phyloP scores from a whole-genome alignment of 2,888 invertebrate genomes.

The Cataglyphis rosenhaueri region DNA sequence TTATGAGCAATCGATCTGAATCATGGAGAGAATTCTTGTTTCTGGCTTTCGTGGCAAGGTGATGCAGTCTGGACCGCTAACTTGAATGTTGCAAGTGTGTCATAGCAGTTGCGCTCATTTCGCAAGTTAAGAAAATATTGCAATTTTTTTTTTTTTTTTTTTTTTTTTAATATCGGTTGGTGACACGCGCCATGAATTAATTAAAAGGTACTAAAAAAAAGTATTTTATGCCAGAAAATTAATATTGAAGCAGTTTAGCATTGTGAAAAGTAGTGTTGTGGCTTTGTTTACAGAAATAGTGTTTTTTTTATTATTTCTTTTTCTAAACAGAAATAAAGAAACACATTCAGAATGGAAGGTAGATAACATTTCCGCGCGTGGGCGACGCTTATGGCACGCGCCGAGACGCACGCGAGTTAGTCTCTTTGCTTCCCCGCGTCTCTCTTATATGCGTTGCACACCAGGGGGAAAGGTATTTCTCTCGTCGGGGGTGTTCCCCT shows the following conservation, averaged over 20 bases:
- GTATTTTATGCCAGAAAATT: background rate
- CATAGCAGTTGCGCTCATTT: background rate
- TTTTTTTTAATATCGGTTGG: background rate
- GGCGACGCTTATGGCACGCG: slow-evolving; percentile 68
- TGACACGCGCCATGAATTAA: background rate
- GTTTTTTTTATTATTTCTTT: background rate
- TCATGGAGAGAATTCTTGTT: background rate
- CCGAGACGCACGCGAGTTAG: slow-evolving; percentile 52
- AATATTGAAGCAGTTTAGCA: background rate
- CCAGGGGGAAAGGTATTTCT: slow-evolving; percentile 36
- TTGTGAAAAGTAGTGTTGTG: background rate
- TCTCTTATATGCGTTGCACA: background rate
- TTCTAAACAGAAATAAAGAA: background rate
- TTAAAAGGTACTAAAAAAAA: background rate
- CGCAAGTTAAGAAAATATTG: background rate
- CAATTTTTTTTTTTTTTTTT: background rate
- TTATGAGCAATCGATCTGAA: background rate
- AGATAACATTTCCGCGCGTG: slow-evolving; percentile 49
- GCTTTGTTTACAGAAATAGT: too few relatives aligned
- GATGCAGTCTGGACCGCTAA: background rate
- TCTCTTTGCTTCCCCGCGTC: background rate
- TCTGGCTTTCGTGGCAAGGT: background rate
- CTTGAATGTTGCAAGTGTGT: too few relatives aligned
- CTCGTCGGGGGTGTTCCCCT: slow-evolving; percentile 16
- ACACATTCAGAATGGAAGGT: background rate